phyloP scores from a whole-genome alignment of 2,113 vertebrate species.

The Rynchops niger region DNA sequence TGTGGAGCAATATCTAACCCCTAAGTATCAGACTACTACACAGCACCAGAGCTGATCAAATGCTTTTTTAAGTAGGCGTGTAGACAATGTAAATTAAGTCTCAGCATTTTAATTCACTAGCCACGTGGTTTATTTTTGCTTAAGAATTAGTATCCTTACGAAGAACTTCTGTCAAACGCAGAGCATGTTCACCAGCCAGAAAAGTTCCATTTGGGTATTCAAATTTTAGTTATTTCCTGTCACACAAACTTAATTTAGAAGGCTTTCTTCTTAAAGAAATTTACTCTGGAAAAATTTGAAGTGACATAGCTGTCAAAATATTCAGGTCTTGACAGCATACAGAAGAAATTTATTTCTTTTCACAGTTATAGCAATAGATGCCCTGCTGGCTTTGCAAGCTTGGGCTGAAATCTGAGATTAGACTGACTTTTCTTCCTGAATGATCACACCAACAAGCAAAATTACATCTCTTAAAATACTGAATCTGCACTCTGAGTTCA shows the following conservation, averaged over 20 bases:
- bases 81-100: not conserved
- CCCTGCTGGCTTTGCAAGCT: not conserved
- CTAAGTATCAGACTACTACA: not conserved
- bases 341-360: not conserved
- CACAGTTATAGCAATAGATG: not conserved
- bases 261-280: not conserved
- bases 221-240: not conserved
- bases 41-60: not conserved
- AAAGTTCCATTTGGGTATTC: not conserved
- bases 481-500: not conserved
- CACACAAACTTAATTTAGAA: not conserved
- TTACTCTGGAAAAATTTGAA: not conserved
- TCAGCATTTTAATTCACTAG: not conserved
- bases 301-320: not conserved
- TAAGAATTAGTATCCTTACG: not conserved
- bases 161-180: not conserved
- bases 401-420: not conserved
- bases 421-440: not conserved
- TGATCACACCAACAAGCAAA: not conserved
- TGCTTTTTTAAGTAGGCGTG: not conserved
- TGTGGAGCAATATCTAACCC: not conserved
- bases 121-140: not conserved
- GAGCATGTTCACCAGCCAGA: not conserved
- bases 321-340: not conserved
- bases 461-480: not conserved